Base-by-base conservation (phyloP, 30 jellyfish, hydroid and myxozoan genomes). In the Nemopilema nomurai region DNA sequence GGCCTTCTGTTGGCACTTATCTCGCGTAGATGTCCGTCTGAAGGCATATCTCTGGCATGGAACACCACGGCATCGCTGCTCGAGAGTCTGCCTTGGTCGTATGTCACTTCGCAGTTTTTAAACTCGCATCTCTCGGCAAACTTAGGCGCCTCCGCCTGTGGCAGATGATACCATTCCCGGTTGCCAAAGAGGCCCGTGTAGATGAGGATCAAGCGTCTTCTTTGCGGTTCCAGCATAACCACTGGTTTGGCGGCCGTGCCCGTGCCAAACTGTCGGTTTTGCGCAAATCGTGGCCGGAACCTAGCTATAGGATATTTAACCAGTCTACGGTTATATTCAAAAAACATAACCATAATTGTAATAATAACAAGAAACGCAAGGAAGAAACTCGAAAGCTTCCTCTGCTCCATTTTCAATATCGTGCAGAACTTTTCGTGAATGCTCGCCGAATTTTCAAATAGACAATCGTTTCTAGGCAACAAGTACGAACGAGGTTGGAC, bases 1-100 rank as follows among this genome's bases (percentile, higher is more conserved):
- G 96, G 97, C 74, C 95, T 49, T 7, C 25, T 17, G 28, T 49
- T 62, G 27, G 33, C 28, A 21, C 84, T 74, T 4, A 80, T 62
- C 1, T 57, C 76, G 18, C 70, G 82, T 65, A 94, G 57, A 23
- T 28, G 28, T 50, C 67, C 90, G 16, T 80, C 23, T 8, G 85
- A 30, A 0, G 96, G 99, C 97, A 94, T 85, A 71, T 94, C 93
- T 8, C 97, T 75, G 19, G 95, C 97, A 62, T 94, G 99, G 67
- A 94, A 94, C 9, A 94, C 87, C 24, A 94, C 97, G 3, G 97
- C 99, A 87, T 94, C 97, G 33, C 98, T 91, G 1, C 33, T 77
- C 50, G 62, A 13, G 26, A 90, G 21, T 32, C 80, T 72, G 57
- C 50, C 49, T 21, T 63, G 81, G 72, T 94, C 97, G 66, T 94